Conservation (phyloP, 2,888 invertebrate species). For the Priocnemis perturbator region DNA sequence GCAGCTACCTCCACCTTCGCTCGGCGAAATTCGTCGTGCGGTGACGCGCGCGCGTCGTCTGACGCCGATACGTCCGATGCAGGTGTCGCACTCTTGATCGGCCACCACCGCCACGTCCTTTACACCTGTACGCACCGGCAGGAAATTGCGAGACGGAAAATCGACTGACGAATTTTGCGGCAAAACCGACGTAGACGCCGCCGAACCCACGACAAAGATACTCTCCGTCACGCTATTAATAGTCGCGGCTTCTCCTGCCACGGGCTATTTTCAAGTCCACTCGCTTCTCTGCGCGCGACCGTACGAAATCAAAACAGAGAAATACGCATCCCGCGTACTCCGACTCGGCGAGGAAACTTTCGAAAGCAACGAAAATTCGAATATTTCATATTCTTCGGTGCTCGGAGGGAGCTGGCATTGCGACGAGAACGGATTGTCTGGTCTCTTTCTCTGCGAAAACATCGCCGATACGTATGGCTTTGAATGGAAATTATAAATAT, state of each 20-base stretch:
- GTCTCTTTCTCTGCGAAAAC: no score
- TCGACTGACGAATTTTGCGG: constrained; percentile 54
- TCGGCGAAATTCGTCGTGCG: constrained; percentile 17
- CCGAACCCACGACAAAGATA: constrained; percentile 65
- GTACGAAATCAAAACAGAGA: constrained; percentile 60
- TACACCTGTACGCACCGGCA: constrained; percentile 30
- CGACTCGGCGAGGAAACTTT: neutral
- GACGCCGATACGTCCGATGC: neutral
- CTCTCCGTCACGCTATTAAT: constrained; percentile 67
- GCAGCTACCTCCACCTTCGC: neutral
- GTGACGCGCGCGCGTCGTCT: constrained; percentile 12
- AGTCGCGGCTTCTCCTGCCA: constrained; percentile 66
- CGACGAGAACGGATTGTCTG: no score
- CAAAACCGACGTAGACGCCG: constrained; percentile 47
- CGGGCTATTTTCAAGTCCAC: constrained; percentile 72
- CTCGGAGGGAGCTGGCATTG: no score
- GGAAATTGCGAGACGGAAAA: constrained; percentile 51
- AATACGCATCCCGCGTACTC: constrained; percentile 32
- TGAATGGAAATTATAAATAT: no score
- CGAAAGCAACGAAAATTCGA: no score
- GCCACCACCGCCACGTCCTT: neutral
- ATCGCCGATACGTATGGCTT: no score
- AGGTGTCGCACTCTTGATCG: neutral
- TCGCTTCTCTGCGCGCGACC: constrained; percentile 49
- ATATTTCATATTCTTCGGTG: no score